Evolutionary conservation across 1,140 invertebrate species (phyloP).

Genomic region (Drosophila pachea): DNA sequence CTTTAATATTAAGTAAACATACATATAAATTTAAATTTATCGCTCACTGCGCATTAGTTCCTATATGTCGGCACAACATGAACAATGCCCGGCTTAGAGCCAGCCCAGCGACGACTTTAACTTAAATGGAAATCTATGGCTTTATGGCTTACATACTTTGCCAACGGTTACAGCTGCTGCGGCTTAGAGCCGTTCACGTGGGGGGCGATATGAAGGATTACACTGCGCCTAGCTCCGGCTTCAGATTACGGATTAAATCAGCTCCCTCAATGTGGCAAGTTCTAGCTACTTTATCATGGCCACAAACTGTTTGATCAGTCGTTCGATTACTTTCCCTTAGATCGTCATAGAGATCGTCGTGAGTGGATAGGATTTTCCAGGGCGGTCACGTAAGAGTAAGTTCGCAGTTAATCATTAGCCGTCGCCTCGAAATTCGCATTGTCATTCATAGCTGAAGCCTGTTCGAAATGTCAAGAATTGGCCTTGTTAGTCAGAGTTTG

Average conservation of each 20-base stretch:
- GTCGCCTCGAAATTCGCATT: constrained; percentile 17
- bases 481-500: constrained; percentile 47
- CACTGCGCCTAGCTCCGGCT: not conserved
- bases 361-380: no score
- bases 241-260: not conserved
- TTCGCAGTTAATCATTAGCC: not conserved
- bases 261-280: not conserved
- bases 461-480: constrained; percentile 47
- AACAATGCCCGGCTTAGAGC: constrained; percentile 20
- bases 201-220: constrained; percentile 10
- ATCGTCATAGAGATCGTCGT: no score
- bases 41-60: constrained; percentile 65
- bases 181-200: not conserved
- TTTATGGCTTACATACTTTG: constrained; percentile 55
- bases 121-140: constrained; percentile 74
- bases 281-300: not conserved
- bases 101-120: constrained; percentile 56
- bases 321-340: no score
- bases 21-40: constrained; percentile 76
- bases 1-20: constrained; percentile 75
- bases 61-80: constrained; percentile 33
- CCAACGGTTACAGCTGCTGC: constrained; percentile 15
- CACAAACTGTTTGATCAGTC: not conserved
- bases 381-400: no score
- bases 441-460: constrained; percentile 32